Percentiles rank a stretch among this genome's conserved stretches.
These are phyloP conservation scores for Acipenser ruthenus DNA, from an alignment of 2,797 vertebrate species.

Conservation along the genomic window DNA sequence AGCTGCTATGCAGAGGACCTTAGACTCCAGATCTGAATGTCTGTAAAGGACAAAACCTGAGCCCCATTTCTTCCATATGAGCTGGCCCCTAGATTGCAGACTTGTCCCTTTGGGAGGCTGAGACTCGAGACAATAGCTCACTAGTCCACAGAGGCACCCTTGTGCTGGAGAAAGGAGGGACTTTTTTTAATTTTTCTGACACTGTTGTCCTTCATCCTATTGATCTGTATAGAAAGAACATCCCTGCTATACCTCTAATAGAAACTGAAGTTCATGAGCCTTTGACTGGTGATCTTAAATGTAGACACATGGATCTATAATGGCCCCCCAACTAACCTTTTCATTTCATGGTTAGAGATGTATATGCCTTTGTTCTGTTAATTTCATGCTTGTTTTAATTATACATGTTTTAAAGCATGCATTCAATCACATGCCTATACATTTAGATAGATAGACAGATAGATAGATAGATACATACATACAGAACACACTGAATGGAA, in stretches of 20 bases:
- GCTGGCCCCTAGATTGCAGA: conserved; percentile 33
- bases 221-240: conserved; percentile 54
- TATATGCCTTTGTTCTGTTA: conserved; percentile 15
- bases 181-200: conserved; percentile 63
- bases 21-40: too few species aligned
- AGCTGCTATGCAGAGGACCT: too few species aligned
- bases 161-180: conserved; percentile 36
- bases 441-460: too few species aligned
- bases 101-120: conserved; percentile 27
- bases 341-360: conserved; percentile 30
- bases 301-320: conserved; percentile 55
- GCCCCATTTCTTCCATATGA: conserved; percentile 20
- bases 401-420: conserved; percentile 1
- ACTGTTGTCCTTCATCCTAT: conserved; percentile 69
- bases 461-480: too few species aligned
- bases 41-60: not conserved
- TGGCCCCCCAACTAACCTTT: conserved; percentile 57
- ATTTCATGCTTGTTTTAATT: conserved; percentile 24
- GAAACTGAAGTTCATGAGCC: conserved; percentile 66
- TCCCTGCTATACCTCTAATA: conserved; percentile 57
- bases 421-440: not conserved
- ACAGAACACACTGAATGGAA: too few species aligned
- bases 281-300: conserved; percentile 37
- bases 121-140: conserved; percentile 24
- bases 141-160: conserved; percentile 17